Conservation (phyloP, 2,113 vertebrate species). For the Cyanocitta stelleri region DNA sequence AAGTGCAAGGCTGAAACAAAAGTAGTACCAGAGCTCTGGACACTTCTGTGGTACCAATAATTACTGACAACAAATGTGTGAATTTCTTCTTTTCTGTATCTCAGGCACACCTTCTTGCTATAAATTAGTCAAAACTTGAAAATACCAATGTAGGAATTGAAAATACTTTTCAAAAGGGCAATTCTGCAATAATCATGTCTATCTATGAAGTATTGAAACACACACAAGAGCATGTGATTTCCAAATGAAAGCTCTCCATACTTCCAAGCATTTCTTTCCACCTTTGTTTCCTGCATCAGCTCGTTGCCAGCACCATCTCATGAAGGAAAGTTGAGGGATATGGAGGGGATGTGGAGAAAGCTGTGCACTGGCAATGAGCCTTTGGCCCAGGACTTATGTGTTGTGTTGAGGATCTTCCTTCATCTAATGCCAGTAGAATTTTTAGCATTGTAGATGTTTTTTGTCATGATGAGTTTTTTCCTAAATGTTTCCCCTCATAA, state of each 20-base stretch:
- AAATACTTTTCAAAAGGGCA: neutral
- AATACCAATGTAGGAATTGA: neutral
- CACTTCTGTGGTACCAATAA: neutral
- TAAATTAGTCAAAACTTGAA: neutral
- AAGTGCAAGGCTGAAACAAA: neutral
- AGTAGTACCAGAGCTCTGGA: neutral
- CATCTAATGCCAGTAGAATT: neutral
- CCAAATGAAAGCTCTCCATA: neutral
- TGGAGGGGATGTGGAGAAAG: neutral
- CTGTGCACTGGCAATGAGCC: neutral
- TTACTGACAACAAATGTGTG: neutral
- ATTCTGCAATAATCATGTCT: neutral
- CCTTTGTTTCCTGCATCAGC: neutral
- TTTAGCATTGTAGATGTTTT: neutral
- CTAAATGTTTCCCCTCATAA: neutral
- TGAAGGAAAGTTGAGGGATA: neutral
- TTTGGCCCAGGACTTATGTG: neutral
- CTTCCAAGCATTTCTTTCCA: neutral
- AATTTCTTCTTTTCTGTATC: neutral
- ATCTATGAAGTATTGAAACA: neutral
- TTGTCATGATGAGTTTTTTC: neutral
- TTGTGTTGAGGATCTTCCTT: neutral
- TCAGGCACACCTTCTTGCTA: neutral
- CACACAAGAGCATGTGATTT: accelerated
- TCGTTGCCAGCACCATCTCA: accelerated